These are phyloP conservation scores for Campopleginae sp. DNA, from an alignment of 2,888 invertebrate genomes.

Conservation along the genomic window DNA sequence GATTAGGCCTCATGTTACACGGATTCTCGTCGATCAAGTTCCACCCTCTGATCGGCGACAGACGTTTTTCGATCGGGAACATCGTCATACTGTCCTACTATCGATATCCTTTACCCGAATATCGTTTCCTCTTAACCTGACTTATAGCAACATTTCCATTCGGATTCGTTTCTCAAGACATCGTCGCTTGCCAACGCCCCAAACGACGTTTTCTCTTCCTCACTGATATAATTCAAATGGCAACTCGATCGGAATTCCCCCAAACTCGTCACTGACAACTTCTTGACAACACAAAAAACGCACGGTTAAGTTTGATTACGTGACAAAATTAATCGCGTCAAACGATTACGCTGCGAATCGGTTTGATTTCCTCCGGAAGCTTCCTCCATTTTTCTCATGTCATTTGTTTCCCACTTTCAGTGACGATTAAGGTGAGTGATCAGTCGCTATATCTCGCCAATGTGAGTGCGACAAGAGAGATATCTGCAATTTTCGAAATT, in stretches of 20 bases:
- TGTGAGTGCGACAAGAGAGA: too few species aligned
- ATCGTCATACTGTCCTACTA: conserved; percentile 37
- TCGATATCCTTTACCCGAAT: conserved; percentile 11
- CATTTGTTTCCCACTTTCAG: background rate
- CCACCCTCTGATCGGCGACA: conserved; percentile 36
- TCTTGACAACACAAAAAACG: conserved; percentile 9
- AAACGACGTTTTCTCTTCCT: background rate
- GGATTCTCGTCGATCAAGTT: conserved; percentile 32
- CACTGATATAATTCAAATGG: conserved; percentile 17
- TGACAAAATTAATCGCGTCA: conserved; percentile 14
- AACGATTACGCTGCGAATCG: conserved; percentile 11
- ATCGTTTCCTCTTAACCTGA: background rate
- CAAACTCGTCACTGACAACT: conserved; percentile 12
- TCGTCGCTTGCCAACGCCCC: background rate
- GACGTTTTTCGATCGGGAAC: conserved; percentile 43
- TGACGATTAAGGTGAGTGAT: too few species aligned
- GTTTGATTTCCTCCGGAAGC: background rate
- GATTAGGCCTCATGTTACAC: background rate
- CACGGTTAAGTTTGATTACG: conserved; percentile 32
- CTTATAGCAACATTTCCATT: background rate
- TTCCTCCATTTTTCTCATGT: background rate
- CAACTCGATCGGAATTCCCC: background rate
- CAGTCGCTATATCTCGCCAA: too few species aligned
- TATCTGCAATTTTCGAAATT: too few species aligned
- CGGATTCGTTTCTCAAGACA: background rate